Conservation (phyloP, 2,113 vertebrate species). For the Bombycilla garrulus region DNA sequence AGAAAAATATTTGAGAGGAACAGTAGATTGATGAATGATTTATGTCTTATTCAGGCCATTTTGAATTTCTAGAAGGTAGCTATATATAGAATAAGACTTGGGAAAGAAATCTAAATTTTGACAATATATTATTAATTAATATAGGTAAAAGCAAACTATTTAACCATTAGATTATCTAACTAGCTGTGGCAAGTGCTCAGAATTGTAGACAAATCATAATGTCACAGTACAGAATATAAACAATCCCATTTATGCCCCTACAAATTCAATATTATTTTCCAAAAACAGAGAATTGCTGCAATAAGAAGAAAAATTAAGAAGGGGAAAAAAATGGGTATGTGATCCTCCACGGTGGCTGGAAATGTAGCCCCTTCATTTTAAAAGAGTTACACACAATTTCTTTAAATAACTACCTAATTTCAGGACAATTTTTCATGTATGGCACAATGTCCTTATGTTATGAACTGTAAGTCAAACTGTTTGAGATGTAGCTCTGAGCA, state of each 20-base stretch:
- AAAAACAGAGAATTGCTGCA: background rate
- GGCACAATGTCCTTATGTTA: background rate
- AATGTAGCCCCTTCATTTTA: background rate
- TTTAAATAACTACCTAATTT: background rate
- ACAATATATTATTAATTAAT: background rate
- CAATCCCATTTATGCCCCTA: background rate
- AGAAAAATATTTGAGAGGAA: background rate
- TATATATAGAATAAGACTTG: background rate
- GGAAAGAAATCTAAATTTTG: background rate
- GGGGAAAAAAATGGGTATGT: background rate
- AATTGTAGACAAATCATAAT: background rate
- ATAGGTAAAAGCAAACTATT: background rate
- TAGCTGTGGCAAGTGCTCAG: background rate
- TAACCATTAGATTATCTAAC: background rate
- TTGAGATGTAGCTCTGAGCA: conserved; percentile 5
- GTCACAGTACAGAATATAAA: background rate
- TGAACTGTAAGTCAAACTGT: background rate
- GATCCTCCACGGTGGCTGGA: background rate
- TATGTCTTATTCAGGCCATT: background rate
- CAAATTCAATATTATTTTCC: background rate
- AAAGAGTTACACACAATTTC: background rate
- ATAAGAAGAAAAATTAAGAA: background rate
- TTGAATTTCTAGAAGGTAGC: background rate
- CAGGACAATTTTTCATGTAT: background rate
- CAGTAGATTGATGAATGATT: background rate